Conservation (phyloP, 2,888 invertebrate genomes). For the Unio delphinus region DNA sequence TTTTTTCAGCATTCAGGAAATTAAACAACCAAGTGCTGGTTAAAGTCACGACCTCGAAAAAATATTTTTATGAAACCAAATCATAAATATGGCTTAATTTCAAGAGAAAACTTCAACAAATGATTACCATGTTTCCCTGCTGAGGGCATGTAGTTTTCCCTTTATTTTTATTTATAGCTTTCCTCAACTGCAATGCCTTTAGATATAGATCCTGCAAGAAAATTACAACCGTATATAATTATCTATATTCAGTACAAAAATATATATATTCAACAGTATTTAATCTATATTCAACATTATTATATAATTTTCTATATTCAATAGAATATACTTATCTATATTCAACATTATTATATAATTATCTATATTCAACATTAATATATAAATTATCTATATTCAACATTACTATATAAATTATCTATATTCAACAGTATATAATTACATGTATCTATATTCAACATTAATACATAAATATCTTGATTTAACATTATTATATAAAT, state of each 20-base stretch:
- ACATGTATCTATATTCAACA: too few relatives aligned
- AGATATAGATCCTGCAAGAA: constrained; percentile 74
- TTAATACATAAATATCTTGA: background rate
- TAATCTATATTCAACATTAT: too few relatives aligned
- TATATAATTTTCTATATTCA: too few relatives aligned
- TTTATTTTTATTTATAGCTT: constrained; percentile 74
- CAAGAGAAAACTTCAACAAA: too few relatives aligned
- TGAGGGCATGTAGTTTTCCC: constrained; percentile 38
- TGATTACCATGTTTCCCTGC: background rate
- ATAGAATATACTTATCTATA: too few relatives aligned
- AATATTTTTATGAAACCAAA: background rate
- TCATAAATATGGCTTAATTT: background rate
- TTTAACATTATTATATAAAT: background rate
- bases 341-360: too few relatives aligned
- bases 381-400: too few relatives aligned
- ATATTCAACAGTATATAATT: background rate
- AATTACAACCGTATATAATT: constrained; percentile 4
- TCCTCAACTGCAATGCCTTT: constrained; percentile 79
- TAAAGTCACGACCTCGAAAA: too few relatives aligned
- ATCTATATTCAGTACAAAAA: constrained; percentile 4
- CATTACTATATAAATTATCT: too few relatives aligned
- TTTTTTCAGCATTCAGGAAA: too few relatives aligned
- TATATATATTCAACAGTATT: constrained; percentile 11
- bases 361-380: too few relatives aligned
- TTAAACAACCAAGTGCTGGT: too few relatives aligned